Base-by-base conservation (phyloP, 1,140 invertebrate species). In the Hylaeus anthracinus region DNA sequence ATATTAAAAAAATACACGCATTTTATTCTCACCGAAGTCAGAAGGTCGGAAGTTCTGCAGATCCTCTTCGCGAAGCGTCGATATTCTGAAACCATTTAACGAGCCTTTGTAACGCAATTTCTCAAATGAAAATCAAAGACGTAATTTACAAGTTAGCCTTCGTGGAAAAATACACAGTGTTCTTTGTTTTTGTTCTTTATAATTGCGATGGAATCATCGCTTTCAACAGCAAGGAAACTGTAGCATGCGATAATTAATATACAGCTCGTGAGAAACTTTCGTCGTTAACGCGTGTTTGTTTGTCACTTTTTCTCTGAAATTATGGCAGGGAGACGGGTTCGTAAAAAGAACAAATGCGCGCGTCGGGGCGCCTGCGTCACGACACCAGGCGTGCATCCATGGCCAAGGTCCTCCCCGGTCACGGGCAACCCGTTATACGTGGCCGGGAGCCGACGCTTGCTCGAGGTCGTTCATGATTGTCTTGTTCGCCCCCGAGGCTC, bases 351-450 rank as follows among this genome's bases (percentile, higher is more conserved):
- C 26, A 72, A 64, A 70, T 39, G 65, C 55, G 65, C 39, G 73
- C 61, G 41, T 71, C 66, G 65, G 26, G 63, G 71, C 83, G 84
- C 81, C 72, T 85, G 84, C 81, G 84, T 85, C 77, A 73, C 69
- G 72, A 72, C 65, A 60, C 72, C 72, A 56, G 63, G 26, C 74
- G 76, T 81, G 56, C 78, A 91, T 87, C 90, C 90, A 92, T 91
- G 90, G 91, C 88, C 92, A 92, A 92, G 92, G 91, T 91, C 90
- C 76, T 86, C 86, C 66, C 80, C 90, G 92, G 91, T 92, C 91
- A 92, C 92, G 92, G 91, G 91, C 89, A 90, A 89, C 84, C 84
- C 72, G 81, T 87, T 87, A 85, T 86, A 82, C 83, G 81, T 80
- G 37, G 80, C 58, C 60, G 64, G 61, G 56, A 72, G 84, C 77